Evolutionary conservation across 2,113 vertebrate species (phyloP).

Genomic region (Stegostoma tigrinum): DNA sequence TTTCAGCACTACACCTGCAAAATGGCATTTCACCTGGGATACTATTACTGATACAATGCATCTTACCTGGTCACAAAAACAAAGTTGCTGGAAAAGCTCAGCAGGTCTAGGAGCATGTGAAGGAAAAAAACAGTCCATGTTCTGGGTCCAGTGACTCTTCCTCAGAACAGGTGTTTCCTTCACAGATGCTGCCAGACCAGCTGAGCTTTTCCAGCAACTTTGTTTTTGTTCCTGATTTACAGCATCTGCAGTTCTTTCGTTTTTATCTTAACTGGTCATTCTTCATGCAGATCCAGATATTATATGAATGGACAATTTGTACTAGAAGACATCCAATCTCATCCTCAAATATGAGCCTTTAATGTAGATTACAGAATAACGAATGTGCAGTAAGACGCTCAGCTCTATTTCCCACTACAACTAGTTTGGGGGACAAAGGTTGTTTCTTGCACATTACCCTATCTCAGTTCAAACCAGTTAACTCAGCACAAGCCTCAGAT

Average conservation of each 20-base stretch:
- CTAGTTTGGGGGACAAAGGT: background rate
- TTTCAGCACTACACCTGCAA: background rate
- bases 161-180: no score
- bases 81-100: no score
- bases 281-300: background rate
- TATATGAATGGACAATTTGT: background rate
- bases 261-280: background rate
- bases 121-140: no score
- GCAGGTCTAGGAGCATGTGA: no score
- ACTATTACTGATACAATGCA: background rate
- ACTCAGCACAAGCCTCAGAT: background rate
- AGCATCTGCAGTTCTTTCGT: background rate
- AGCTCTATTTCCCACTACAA: background rate
- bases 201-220: no score
- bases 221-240: no score
- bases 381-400: background rate
- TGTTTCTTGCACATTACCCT: background rate
- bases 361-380: background rate
- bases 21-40: background rate
- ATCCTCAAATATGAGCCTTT: background rate
- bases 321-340: background rate
- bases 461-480: background rate
- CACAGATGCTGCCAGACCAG: no score
- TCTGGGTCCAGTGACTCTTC: no score
- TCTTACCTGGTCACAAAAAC: background rate